These are phyloP conservation scores for Ailuropoda melanoleuca DNA, from an alignment of 2,113 vertebrate genomes.

Conservation along the genomic window DNA sequence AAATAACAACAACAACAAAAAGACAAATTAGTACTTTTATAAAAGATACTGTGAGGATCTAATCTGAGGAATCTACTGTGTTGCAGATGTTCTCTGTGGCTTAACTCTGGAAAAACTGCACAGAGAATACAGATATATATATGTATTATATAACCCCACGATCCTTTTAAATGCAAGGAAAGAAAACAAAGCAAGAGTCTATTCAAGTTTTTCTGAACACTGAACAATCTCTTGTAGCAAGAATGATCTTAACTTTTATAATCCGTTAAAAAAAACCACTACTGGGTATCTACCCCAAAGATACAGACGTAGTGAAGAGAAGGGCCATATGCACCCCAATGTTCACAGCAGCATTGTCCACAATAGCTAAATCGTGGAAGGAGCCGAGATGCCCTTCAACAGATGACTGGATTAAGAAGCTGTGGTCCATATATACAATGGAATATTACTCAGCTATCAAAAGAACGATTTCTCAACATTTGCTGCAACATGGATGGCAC, in stretches of 20 bases:
- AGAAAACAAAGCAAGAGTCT: neutral
- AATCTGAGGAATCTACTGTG: conserved; percentile 20
- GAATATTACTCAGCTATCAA: too few species aligned
- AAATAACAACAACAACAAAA: neutral
- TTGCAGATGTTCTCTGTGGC: conserved; percentile 32
- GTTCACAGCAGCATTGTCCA: too few species aligned
- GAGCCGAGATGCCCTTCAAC: too few species aligned
- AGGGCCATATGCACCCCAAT: too few species aligned
- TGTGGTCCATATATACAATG: too few species aligned
- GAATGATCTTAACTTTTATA: conserved; percentile 10
- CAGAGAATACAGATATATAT: neutral
- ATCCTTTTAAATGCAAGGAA: conserved; percentile 12
- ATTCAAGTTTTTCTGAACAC: neutral
- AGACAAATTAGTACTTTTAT: conserved; percentile 55
- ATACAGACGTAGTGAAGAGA: too few species aligned
- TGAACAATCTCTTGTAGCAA: neutral
- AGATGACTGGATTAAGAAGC: too few species aligned
- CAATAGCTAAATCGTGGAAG: too few species aligned
- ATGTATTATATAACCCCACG: neutral
- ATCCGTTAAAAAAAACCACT: neutral
- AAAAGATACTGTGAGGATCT: neutral
- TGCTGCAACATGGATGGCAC: too few species aligned
- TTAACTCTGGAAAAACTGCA: neutral
- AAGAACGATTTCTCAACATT: too few species aligned
- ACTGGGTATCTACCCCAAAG: too few species aligned